Evolutionary conservation across 2,797 vertebrate genomes (phyloP), one percentile per base, ranked within the genome.

Genomic region (Sebastes vulpes): DNA sequence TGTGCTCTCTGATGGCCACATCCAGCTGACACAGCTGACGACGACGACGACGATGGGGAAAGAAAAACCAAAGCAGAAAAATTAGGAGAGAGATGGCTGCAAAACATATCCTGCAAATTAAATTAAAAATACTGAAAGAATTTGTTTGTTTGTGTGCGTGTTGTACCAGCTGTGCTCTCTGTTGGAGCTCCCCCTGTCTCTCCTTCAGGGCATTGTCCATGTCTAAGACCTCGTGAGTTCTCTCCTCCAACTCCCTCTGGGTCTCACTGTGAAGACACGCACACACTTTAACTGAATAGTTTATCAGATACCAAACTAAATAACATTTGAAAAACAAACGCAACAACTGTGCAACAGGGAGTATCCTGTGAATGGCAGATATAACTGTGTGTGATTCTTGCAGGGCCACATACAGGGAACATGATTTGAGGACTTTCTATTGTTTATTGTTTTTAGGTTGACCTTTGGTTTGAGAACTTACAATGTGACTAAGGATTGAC

Each of bases 161-260:
- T 14, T 48, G 78, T 94, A 99, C 98, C 97, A 98, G 97, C 88
- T 96, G 95, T 68, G 97, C 97, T 95, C 98, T 97, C 89, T 98
- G 97, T 77, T 98, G 98, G 75, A 99, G 96, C 90, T 99, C 98
- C 96, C 97, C 98, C 73, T 98, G 98, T 90, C 98, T 97, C 80
- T 99, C 98, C 91, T 98, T 98, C 77, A 99, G 87, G 4, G 96
- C 96, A 65, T 90, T 96, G 89, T 99, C 97, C 97, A 98, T 95
- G 89, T 97, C 96, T 87, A 97, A 90, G 53, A 98, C 95, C 84
- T 99, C 97, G 35, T 97, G 96, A 31, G 94, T 98, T 91, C 96
- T 97, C 56, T 98, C 97, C 93, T 98, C 97, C 93, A 99, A 89
- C 91, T 99, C 97, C 91, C 91, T 94, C 90, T 96, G 97, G 85